Evolutionary conservation across 2,113 vertebrate species (phyloP), one percentile per base, ranked within the genome.

Genomic region (Tretioscincus oriximinensis): DNA sequence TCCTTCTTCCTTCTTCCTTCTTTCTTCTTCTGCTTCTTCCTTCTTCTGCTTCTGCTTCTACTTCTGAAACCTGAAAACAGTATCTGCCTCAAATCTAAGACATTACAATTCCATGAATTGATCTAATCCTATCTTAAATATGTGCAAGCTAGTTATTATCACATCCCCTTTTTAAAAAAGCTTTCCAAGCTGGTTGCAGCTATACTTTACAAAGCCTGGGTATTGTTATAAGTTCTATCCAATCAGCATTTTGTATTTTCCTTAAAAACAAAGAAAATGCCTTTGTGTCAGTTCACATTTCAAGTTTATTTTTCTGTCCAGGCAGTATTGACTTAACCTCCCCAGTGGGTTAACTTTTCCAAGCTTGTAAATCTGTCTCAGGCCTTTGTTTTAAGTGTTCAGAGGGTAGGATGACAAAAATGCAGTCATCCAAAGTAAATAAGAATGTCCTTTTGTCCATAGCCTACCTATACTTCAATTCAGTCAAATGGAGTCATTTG

Each of bases 401-500:
- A 35, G 11, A 9, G 49, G 29, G 9, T 26, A 14, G 31, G 29
- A 76, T 45, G 73, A 9, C 47, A 31, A 29, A 78, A 58, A 67
- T 26, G 49, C 20, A 58, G 49, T 28, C 65, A 78, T 31, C n/a
- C 45, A 49, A 69, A 28, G 21, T 31, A 68, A 31, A 35, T 68
- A 51, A 35, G 58, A 31, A 68, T 16, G 24, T 7, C 28, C 4
- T 14, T 76, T 41, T 41, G 58, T 8, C 24, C 68, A 70, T 29
- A 24, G 24, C 67, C 54, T 26, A 61, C 7, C 31, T 71, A 22
- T 31, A 9, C 18, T 61, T 22, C 5, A 41, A 60, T 21, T n/a
- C 9, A 26, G 47, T 70, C 67, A n/a, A 70, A 79, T 71, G 41
- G 61, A 74, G 70, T 83, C 22, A 60, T 35, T 78, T 82, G 29